Conservation (phyloP, 2,888 invertebrate species). For the Pachydiplax longipennis region DNA sequence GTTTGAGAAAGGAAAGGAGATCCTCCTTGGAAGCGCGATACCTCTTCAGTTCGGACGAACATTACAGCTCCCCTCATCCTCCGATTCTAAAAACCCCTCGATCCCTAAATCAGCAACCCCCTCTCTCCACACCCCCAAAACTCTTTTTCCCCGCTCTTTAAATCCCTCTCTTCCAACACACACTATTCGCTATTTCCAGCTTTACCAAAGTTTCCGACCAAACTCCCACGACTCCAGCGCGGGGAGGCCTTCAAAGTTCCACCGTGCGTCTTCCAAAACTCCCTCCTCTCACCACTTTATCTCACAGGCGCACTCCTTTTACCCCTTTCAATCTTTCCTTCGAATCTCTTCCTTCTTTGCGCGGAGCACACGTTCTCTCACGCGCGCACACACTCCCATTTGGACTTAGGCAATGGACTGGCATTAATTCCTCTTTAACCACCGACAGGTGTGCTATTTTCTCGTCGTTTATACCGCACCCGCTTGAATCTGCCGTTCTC, state of each 20-base stretch:
- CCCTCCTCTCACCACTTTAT: constrained; percentile 20
- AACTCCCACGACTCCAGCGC: constrained; percentile 34
- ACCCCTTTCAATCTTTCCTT: not conserved
- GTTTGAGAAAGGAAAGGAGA: not conserved
- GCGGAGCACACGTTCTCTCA: not conserved
- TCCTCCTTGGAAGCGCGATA: not conserved
- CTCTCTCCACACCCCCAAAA: not conserved
- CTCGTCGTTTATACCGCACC: constrained; percentile 22
- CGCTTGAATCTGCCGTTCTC: not conserved
- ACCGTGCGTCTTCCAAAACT: constrained; percentile 34
- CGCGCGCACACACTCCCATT: constrained; percentile 2
- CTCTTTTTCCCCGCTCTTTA: not conserved
- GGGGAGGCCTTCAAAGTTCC: constrained; percentile 16
- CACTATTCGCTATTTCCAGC: constrained; percentile 22
- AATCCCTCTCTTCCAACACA: not conserved
- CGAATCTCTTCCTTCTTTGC: not conserved
- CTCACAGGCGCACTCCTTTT: not conserved
- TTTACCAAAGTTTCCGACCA: constrained; percentile 31
- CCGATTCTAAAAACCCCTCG: not conserved
- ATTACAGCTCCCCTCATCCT: not conserved
- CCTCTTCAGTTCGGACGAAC: not conserved
- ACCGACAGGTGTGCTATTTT: constrained; percentile 43
- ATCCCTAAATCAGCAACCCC: constrained; percentile 4
- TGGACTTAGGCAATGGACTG: constrained; percentile 41
- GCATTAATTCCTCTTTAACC: constrained; percentile 45